Evolutionary conservation across 2,113 vertebrate genomes (phyloP), one percentile per base, ranked within the genome.

Genomic region (Myxocyprinus asiaticus): DNA sequence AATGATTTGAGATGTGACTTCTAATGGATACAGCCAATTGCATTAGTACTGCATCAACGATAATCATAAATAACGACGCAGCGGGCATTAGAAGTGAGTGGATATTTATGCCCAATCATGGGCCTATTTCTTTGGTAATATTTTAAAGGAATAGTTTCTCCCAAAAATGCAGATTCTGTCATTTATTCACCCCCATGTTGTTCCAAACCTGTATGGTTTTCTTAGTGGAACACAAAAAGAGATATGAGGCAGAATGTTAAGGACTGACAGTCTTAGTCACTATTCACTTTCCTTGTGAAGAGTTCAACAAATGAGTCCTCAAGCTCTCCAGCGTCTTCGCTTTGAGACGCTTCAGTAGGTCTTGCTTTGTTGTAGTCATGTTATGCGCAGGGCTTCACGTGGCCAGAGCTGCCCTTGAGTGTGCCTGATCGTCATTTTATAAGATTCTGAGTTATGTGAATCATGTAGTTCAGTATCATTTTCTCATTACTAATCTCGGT

Each of bases 1-100:
- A 84, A 84, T 84, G 79, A 81, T 62, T 84, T 73, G 59, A 81
- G 70, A 72, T 74, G 69, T 74, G 76, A 5, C n/a, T 78, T 78
- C 77, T 78, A 72, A 75, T 78, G 69, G 76, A 76, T 59, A 68
- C 70, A 17, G 5, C 10, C 15, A 64, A 58, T 17, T 73, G 45
- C 64, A 48, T 47, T 67, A 61, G 68, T 65, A 73, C 67, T 64
- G 67, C 14, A 64, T 51, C 42, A 53, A 9, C 5, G 53, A 64
- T 50, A 6, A 78, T 64, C 53, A 15, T 43, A 55, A 71, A 67
- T 15, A 58, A 33, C 22, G 22, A 33, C 22, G 72, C 72, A 7
- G 4, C 12, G 45, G 15, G 17, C 58, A 7, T 74, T 74, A 63
- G 9, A 42, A 51, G 63, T 63, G n/a, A 7, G 11, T 63, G 58